phyloP scores from a whole-genome alignment of 64 coral and sea anemone species.

The Montipora capricornis region DNA sequence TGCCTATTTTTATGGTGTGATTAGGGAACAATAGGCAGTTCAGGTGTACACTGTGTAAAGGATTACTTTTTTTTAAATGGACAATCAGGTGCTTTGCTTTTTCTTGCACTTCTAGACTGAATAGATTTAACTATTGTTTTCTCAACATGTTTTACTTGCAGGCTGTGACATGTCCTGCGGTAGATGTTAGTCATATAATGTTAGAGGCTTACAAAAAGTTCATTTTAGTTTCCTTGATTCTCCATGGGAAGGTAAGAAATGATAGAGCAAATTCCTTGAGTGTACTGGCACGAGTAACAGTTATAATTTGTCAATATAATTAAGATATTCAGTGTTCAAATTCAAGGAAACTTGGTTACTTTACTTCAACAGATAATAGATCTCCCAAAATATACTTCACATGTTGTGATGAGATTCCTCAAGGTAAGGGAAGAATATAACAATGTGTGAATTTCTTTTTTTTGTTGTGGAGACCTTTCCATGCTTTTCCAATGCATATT shows the following conservation, averaged over 20 bases:
- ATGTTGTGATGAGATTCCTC: constrained; percentile 93
- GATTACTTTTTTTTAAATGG: too few relatives aligned
- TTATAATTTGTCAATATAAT: neutral
- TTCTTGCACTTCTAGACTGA: too few relatives aligned
- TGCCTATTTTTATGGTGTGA: too few relatives aligned
- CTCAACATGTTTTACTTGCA: constrained; percentile 26
- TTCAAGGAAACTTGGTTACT: too few relatives aligned
- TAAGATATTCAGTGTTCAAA: too few relatives aligned
- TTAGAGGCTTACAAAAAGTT: constrained; percentile 96
- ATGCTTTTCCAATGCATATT: too few relatives aligned
- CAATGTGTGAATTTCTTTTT: too few relatives aligned
- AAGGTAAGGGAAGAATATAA: constrained; percentile 69
- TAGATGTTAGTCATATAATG: constrained; percentile 99
- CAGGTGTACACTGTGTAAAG: too few relatives aligned
- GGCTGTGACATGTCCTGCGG: constrained; percentile 96
- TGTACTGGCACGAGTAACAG: too few relatives aligned
- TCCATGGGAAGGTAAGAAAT: constrained; percentile 88
- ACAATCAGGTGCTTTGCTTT: too few relatives aligned
- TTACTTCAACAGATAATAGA: constrained; percentile 79
- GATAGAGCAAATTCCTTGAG: neutral
- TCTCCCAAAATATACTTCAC: constrained; percentile 99
- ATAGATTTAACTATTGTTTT: neutral
- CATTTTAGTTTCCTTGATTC: constrained; percentile 88
- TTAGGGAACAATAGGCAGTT: too few relatives aligned
- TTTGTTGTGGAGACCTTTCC: too few relatives aligned